Base-by-base conservation (phyloP, 2,113 vertebrate species). In the Uria aalge region DNA sequence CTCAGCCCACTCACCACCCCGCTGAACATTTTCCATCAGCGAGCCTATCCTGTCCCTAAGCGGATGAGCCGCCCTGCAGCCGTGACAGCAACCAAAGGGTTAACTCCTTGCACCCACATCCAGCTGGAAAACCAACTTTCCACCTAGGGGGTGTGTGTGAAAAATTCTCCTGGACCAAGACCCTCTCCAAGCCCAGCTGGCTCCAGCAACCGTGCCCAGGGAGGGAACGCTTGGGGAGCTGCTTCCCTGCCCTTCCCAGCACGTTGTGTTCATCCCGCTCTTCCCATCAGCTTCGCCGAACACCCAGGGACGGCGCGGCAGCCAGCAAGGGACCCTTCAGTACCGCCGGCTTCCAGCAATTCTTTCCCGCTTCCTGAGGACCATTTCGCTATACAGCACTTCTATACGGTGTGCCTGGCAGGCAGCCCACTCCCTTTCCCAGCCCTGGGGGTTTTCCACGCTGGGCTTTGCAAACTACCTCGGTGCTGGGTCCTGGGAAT, bases 131-230 rank as follows among this genome's bases (percentile, higher is more conserved):
- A 71, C 11, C 15, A 30, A 5, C 13, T 81, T 87, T 81, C 18
- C 18, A 2, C 32, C n/a, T 20, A 23, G 21, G 17, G 5, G 0
- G 1, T 29, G 26, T 0, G 8, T 26, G n/a, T 23, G 6, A 12
- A 71, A 67, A 59, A 4, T 36, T 57, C 41, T 80, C 38, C 34
- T 60, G 52, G 9, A 10, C 2, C 2, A 80, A 74, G 47, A 85
- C 32, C 32, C 8, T 63, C 29, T 90, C 20, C 34, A 34, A 84
- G 24, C 29, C 15, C 45, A 41, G 45, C 38, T 4, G 4, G 4
- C 22, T 50, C 26, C 56, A 18, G 72, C 4, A 2, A 3, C 73
- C 1, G 0, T 36, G 1, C 0, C 3, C 2, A 0, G 8, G 55
- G 41, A 82, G 81, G 59, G 40, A 71, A 23, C 30, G 66, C 75